Evolutionary conservation across 2,888 invertebrate species (phyloP).

Genomic region (Masnerella sp.): DNA sequence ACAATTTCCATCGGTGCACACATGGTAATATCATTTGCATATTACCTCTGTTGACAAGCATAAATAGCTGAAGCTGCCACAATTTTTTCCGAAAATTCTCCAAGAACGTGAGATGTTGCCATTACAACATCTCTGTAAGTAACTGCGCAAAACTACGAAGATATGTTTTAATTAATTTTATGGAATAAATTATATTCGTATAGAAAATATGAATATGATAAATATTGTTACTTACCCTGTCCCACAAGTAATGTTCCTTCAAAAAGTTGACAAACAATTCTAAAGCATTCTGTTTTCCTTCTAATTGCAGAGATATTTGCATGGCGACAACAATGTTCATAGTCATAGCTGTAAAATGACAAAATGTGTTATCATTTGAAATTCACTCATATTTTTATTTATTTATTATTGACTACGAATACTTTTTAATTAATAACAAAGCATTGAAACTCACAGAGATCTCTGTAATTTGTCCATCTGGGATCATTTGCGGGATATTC

Average conservation of each 20-base stretch:
- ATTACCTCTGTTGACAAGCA: slow-evolving; percentile 80
- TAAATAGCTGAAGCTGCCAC: slow-evolving; percentile 86
- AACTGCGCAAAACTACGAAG: slow-evolving; percentile 77
- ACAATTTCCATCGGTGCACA: slow-evolving; percentile 7
- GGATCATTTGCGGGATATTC: slow-evolving; percentile 95
- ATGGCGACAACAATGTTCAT: slow-evolving; percentile 81
- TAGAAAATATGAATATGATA: not conserved
- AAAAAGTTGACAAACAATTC: slow-evolving; percentile 88
- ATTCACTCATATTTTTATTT: not conserved
- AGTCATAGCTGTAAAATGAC: slow-evolving; percentile 70
- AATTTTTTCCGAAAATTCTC: slow-evolving; percentile 89
- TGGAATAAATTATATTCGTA: not conserved
- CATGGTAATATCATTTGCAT: not conserved
- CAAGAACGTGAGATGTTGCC: slow-evolving; percentile 81
- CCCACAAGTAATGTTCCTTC: slow-evolving; percentile 84
- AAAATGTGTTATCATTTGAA: not conserved
- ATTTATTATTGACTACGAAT: not conserved
- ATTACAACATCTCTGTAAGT: slow-evolving; percentile 78
- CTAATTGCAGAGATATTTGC: slow-evolving; percentile 90
- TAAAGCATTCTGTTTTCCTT: slow-evolving; percentile 91
- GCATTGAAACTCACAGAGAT: slow-evolving; percentile 67
- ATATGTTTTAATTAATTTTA: not conserved
- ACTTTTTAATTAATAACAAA: too few species aligned
- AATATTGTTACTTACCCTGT: slow-evolving; percentile 78
- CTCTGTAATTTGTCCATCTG: slow-evolving; percentile 81